Base-by-base conservation (phyloP, 1,140 invertebrate species). In the Nephila pilipes region DNA sequence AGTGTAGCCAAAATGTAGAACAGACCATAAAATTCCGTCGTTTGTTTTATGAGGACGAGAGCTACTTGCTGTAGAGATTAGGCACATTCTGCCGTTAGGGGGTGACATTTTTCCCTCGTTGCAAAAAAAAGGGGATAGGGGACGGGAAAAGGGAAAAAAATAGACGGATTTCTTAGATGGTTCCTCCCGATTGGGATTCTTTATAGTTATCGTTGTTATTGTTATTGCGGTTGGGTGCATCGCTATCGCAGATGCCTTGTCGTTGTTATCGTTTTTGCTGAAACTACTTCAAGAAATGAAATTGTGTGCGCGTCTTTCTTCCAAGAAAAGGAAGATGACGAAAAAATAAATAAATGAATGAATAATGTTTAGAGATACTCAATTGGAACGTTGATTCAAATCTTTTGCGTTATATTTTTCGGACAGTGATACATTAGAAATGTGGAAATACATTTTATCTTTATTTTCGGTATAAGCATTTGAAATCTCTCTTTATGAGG, bases 201-300 rank as follows among this genome's bases (percentile, higher is more conserved):
- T 90, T 90, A 90, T 90, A 79, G 88, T 90, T 90, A 79, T 90
- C 38, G 36, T 88, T 88, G 87, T 88, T 90, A 90, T 79, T 79
- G 65, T 90, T 90, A 90, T 90, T 90, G 69, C 88, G 69, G 88
- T 90, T 12, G 46, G 69, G 20, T 54, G 88, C 25, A 16, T 58
- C 25, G 88, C 69, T 90, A 90, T 90, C 88, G 29, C 36, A 14
- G 55, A 60, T 60, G 85, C 36, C 85, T 87, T 87, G 85, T 63
- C 85, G 46, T 63, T 87, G 85, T 87, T 87, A 87, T 87, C 85
- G 32, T 87, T 60, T 79, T 57, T 22, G 81, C 6, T 55, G 46
- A 83, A 54, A 25, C 81, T 83, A 83, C 81, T 83, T 54, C 81
- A 14, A 55, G 81, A 83, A 83, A 83, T 83, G 81, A 83, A 83